Evolutionary conservation across 2,888 invertebrate species (phyloP), one percentile per base, ranked within the genome.

Genomic region (Drosophila anomelani): DNA sequence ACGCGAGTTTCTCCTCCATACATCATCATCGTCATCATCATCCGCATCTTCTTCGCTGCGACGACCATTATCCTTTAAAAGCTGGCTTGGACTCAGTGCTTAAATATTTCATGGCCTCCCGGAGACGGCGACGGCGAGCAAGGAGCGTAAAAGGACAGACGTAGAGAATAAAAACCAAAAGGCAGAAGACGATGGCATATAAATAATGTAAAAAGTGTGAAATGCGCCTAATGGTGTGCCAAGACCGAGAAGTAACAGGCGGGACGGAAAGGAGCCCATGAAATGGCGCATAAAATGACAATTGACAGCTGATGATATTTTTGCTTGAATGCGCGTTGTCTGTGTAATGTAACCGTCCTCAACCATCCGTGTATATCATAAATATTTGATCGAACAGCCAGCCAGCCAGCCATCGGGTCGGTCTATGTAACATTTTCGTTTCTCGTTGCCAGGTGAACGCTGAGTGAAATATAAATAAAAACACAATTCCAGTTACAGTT

Each of bases 131-230:
- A 60, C 66, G 71, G 81, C 78, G 72, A 57, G 20, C 55, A 59
- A 54, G 49, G 49, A 29, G 46, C 17, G 41, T 38, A 17, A 36
- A 39, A 17, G 56, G 41, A 61, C 58, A 77, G 41, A 47, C 49
- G 32, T 36, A 38, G 46, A 13, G 49, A 49, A 47, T 41, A 66
- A 44, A 43, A 55, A 53, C 66, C 26, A 49, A 72, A 53, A 58
- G 70, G 51, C 79, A 82, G 71, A 81, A 47, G 80, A 76, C 79
- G 79, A 76, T 77, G 78, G 62, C 83, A 78, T 68, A 88, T 88
- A 88, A 89, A 88, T 88, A 88, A 88, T 88, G 84, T 86, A 89
- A 75, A 83, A 82, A 88, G 88, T 87, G 88, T 82, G 89, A 86
- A 87, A 83, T 81, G 89, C 81, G 86, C 88, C 87, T 89, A 88